Evolutionary conservation across 37 sponge, comb jelly and placozoan genomes (phyloP), one percentile per base, ranked within the genome.

Genomic region (Aplysina aerophoba): DNA sequence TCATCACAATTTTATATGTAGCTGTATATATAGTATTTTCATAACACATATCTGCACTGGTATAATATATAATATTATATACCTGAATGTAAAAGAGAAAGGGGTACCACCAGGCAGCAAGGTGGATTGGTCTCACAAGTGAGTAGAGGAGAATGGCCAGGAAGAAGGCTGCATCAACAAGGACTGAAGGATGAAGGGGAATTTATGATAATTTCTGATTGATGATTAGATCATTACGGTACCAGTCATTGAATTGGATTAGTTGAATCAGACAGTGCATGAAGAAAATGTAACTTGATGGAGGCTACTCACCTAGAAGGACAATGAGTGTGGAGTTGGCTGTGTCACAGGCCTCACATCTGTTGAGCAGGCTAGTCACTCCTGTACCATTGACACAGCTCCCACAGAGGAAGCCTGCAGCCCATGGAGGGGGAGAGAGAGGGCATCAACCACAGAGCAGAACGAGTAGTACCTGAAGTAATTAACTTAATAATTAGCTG

Each of bases 261-360:
- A n/a, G n/a, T n/a, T n/a, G n/a, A n/a, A n/a, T n/a, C n/a, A n/a
- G n/a, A n/a, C n/a, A n/a, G n/a, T n/a, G n/a, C n/a, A n/a, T n/a
- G n/a, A n/a, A n/a, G n/a, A n/a, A n/a, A n/a, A n/a, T n/a, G n/a
- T n/a, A n/a, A n/a, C n/a, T n/a, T n/a, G n/a, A n/a, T n/a, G n/a
- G n/a, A 11, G 50, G 50, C 50, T 44, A 44, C 84, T 78, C 53
- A 85, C 86, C 59, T n/a, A 85, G 65, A 15, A 75, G 35, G 16
- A 60, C 65, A 62, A 85, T 85, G 54, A 91, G 84, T 30, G 83
- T 25, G 1, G 81, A 61, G 17, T 41, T 41, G 15, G 56, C 87
- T 59, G 84, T 57, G 11, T 75, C 55, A 50, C 91, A 91, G 17
- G 69, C 62, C 36, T 84, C 84, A 80, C 91, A 91, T 19, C 27